Evolutionary conservation across 2,888 invertebrate species (phyloP), one percentile per base, ranked within the genome.

Genomic region (Halictus quadricinctus): DNA sequence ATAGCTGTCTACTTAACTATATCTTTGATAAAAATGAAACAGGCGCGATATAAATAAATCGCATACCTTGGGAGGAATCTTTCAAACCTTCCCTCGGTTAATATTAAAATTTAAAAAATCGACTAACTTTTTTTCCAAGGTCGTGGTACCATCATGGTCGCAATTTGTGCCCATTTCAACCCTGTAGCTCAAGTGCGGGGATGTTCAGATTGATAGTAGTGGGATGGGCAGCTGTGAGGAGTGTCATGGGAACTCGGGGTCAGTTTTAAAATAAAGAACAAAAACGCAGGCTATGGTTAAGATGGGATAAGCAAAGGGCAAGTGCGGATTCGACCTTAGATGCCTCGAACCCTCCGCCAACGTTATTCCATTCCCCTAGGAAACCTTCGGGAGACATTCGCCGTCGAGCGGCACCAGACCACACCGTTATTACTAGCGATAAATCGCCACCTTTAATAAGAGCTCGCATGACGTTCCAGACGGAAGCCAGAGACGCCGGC

Each of bases 371-470:
- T 18, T 46, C 25, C 58, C 74, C 76, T 54, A 43, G 80, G 75
- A 80, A 69, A 80, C 77, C 79, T 76, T 75, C 76, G 85, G 80
- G 87, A 87, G 88, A 90, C 82, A 88, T 89, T 88, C 85, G 81
- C 80, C 81, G 85, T 84, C 88, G 83, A 88, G 87, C 83, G 87
- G 88, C 91, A 84, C 92, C 92, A 93, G 93, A 94, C 93, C 93
- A 92, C 93, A 93, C 92, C 93, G 93, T 94, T 94, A 94, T 94
- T 94, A 93, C 94, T 90, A 91, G 92, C 94, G 91, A 94, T 94
- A 94, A 94, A 94, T 94, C 94, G 94, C 93, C 93, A 92, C 93
- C 92, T 94, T 94, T 94, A 94, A 94, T 94, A 94, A 94, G 93
- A 93, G 92, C 83, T 81, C 85, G 76, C 83, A 79, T 88, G 90